These are phyloP conservation scores for Reticulitermes lucifugus DNA, from an alignment of 2,888 invertebrate genomes.

Conservation along the genomic window DNA sequence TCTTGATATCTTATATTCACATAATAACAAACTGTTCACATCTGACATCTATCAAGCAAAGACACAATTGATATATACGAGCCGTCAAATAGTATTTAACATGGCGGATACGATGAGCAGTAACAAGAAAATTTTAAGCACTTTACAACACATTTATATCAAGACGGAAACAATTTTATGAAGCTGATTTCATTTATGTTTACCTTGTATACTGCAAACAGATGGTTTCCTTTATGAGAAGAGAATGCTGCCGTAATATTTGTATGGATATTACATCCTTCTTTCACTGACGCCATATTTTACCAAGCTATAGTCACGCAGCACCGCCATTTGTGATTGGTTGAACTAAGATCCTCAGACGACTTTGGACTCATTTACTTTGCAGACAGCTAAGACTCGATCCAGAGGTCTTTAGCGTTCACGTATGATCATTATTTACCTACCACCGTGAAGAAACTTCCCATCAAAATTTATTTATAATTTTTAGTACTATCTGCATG, in stretches of 20 bases:
- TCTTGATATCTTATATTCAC: slow-evolving; percentile 8
- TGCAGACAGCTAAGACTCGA: background rate
- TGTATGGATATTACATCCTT: slow-evolving; percentile 35
- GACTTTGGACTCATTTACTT: slow-evolving; percentile 8
- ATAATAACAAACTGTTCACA: slow-evolving; percentile 22
- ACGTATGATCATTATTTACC: too few species aligned
- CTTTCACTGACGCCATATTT: slow-evolving; percentile 50
- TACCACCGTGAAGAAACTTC: too few species aligned
- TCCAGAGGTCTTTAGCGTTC: background rate
- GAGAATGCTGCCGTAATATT: slow-evolving; percentile 41
- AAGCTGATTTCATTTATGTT: slow-evolving; percentile 8
- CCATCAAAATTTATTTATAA: too few species aligned
- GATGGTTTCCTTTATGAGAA: slow-evolving; percentile 41
- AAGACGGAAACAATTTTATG: background rate
- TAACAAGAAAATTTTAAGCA: slow-evolving; percentile 41
- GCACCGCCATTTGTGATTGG: slow-evolving; percentile 51
- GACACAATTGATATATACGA: slow-evolving; percentile 24
- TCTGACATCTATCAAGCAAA: slow-evolving; percentile 30
- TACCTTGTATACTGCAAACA: slow-evolving; percentile 44
- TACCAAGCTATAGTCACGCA: slow-evolving; percentile 46
- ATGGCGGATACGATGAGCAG: slow-evolving; percentile 43
- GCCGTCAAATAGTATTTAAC: slow-evolving; percentile 43
- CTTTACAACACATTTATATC: background rate
- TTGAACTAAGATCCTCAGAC: slow-evolving; percentile 23
- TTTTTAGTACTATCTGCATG: too few species aligned